phyloP scores from a whole-genome alignment of 2,113 vertebrate species.

The Cygnus buccinator region DNA sequence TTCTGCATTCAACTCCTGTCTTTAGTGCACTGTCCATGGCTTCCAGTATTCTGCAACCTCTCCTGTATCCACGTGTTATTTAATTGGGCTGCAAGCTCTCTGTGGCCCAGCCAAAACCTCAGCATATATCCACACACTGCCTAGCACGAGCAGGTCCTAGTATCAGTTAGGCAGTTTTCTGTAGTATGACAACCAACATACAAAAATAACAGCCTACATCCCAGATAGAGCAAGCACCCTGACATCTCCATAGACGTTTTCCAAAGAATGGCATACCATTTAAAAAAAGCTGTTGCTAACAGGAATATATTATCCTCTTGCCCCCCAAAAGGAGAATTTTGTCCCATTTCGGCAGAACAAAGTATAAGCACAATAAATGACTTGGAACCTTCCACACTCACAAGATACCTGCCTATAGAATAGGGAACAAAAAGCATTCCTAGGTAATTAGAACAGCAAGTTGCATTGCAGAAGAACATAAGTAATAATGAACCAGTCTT shows the following conservation, averaged over 20 bases:
- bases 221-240: not conserved
- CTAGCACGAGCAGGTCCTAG: not conserved
- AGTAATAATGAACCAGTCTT: not conserved
- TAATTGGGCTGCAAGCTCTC: not conserved
- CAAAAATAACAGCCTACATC: not conserved
- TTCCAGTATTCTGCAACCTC: not conserved
- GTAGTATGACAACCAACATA: not conserved
- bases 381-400: not conserved
- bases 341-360: not conserved
- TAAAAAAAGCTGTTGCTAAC: not conserved
- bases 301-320: not conserved
- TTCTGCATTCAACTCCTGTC: not conserved
- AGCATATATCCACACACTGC: not conserved
- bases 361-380: not conserved
- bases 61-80: not conserved
- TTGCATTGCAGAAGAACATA: not conserved
- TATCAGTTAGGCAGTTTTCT: not conserved
- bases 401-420: not conserved
- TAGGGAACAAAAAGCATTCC: not conserved
- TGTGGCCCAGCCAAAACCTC: not conserved
- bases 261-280: not conserved
- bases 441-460: not conserved
- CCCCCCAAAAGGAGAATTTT: not conserved
- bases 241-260: fast-evolving
- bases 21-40: not conserved